Evolutionary conservation across 2,113 vertebrate species (phyloP).

Genomic region (Lutjanus erythropterus): DNA sequence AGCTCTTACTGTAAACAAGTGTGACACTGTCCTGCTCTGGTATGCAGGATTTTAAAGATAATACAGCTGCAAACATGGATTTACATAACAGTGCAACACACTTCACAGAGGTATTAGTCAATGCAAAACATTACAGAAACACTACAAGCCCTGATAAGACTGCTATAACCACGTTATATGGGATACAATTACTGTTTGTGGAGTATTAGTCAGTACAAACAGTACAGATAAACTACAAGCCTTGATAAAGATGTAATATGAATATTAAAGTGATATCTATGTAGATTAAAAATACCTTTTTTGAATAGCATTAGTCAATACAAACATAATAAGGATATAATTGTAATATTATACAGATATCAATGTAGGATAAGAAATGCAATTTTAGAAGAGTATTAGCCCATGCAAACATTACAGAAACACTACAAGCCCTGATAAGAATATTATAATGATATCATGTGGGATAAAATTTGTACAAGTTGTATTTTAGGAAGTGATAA

Average conservation of each 20-base stretch:
- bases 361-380: neutral
- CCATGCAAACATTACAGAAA: neutral
- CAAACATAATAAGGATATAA: neutral
- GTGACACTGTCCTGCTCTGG: conserved; percentile 26
- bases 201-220: neutral
- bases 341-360: neutral
- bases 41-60: neutral
- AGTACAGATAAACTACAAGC: neutral
- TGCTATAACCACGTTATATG: too few relatives aligned
- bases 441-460: too few relatives aligned
- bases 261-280: neutral
- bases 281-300: neutral
- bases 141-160: too few relatives aligned
- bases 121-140: too few relatives aligned
- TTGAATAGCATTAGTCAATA: neutral
- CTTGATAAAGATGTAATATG: neutral
- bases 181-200: too few relatives aligned
- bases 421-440: neutral
- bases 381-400: neutral
- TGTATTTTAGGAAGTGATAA: neutral
- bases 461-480: neutral
- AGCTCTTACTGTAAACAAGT: conserved; percentile 47
- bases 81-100: neutral
- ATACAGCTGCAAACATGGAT: neutral
- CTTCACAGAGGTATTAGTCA: too few relatives aligned